Percentiles rank a stretch among this genome's conserved stretches.
Conservation (phyloP, 2,113 vertebrate genomes). For the Indri indri region DNA sequence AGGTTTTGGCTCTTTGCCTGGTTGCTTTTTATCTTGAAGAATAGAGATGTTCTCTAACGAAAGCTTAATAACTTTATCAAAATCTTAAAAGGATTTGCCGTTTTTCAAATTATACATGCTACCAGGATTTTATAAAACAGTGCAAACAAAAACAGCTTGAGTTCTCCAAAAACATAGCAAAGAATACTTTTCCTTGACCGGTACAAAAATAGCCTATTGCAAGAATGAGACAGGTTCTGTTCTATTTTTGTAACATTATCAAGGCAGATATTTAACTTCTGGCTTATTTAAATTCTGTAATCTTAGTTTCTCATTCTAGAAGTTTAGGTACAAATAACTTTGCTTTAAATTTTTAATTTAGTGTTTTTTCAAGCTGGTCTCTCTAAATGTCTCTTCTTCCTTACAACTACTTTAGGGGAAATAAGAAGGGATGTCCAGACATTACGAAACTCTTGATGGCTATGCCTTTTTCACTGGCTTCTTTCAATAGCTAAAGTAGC, state of each 20-base stretch:
- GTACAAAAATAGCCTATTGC: not conserved
- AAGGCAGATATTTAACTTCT: constrained; percentile 2
- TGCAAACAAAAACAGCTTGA: constrained; percentile 4
- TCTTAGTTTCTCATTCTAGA: constrained; percentile 28
- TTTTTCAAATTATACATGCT: not conserved
- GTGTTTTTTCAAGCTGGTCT: constrained; percentile 25
- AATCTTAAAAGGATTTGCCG: not conserved
- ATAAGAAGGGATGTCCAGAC: not conserved
- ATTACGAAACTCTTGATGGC: constrained; percentile 20
- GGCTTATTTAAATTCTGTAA: not conserved
- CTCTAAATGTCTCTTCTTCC: not conserved
- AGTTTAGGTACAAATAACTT: constrained; percentile 30
- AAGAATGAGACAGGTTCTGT: constrained; percentile 1
- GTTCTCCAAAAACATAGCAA: constrained; percentile 5
- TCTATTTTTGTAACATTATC: not conserved
- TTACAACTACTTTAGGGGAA: not conserved
- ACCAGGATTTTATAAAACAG: not conserved
- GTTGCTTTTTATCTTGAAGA: constrained; percentile 34
- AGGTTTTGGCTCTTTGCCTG: constrained; percentile 24
- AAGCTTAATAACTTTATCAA: not conserved
- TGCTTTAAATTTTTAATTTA: constrained; percentile 10
- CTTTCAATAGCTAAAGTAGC: constrained; percentile 62
- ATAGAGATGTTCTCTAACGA: constrained; percentile 6
- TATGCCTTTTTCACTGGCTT: constrained; percentile 55
- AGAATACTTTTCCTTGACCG: not conserved